A percentile compares a stretch with the other conserved stretches of the same genome.
Conservation (phyloP, 2,113 vertebrate species). For the Gnathochromis pfefferi region DNA sequence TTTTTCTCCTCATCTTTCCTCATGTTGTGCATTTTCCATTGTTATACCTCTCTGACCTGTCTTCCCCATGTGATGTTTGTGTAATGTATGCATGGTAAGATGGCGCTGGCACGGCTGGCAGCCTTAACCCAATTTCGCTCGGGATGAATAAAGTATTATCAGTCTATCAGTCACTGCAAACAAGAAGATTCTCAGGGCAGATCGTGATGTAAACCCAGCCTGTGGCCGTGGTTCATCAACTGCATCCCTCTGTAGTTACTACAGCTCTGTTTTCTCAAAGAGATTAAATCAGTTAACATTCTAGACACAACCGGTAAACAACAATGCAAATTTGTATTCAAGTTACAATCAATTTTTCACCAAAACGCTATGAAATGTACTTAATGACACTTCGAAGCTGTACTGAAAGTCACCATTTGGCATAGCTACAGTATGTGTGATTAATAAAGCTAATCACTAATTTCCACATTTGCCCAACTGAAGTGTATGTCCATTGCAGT, state of each 20-base stretch:
- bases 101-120: accelerated
- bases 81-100: not conserved
- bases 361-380: accelerated
- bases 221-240: not conserved
- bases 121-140: not conserved
- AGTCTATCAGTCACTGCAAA: not conserved
- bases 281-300: not conserved
- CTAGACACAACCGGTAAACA: accelerated
- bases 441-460: not conserved
- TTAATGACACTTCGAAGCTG: not conserved
- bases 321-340: not conserved
- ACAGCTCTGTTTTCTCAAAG: not conserved
- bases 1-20: not conserved
- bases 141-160: not conserved
- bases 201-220: not conserved
- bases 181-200: not conserved
- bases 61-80: not conserved
- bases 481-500: not conserved
- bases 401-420: not conserved
- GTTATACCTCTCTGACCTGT: accelerated
- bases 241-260: not conserved
- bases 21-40: not conserved
- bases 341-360: not conserved
- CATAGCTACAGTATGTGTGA: not conserved
- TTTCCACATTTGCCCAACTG: not conserved